These are phyloP conservation scores for Plebejus argus DNA, from an alignment of 2,888 invertebrate species.

Conservation along the genomic window DNA sequence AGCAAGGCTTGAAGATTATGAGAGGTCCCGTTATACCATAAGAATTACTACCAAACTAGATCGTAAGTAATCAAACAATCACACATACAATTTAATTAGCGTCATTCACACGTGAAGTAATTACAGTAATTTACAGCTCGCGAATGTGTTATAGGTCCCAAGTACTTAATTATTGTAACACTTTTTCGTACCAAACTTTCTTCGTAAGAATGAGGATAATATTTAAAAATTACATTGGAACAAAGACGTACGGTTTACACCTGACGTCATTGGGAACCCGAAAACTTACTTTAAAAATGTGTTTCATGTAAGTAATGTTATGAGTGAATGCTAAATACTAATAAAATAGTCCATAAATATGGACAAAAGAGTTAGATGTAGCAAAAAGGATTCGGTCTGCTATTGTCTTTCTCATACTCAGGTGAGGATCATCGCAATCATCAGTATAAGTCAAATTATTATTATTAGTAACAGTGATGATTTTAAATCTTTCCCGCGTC, in stretches of 20 bases:
- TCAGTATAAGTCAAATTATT: neutral
- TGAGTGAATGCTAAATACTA: no score
- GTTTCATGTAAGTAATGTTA: no score
- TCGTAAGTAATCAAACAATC: constrained; percentile 14
- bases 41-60: constrained; percentile 2
- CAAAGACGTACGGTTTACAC: neutral
- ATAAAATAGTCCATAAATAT: no score
- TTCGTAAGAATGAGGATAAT: constrained; percentile 10
- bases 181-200: constrained; percentile 22
- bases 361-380: no score
- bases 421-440: neutral
- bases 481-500: neutral
- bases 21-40: neutral
- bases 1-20: neutral
- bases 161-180: constrained; percentile 20
- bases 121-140: constrained; percentile 17
- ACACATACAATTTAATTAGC: constrained; percentile 13
- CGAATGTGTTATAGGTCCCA: constrained; percentile 9
- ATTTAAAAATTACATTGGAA: neutral
- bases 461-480: neutral
- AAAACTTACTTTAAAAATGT: neutral
- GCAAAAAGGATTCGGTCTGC: no score
- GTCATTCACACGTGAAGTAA: constrained; percentile 21
- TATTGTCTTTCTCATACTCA: neutral
- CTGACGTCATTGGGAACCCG: neutral